Evolutionary conservation across 2,888 invertebrate species (phyloP).

Genomic region (Drosophila recens): DNA sequence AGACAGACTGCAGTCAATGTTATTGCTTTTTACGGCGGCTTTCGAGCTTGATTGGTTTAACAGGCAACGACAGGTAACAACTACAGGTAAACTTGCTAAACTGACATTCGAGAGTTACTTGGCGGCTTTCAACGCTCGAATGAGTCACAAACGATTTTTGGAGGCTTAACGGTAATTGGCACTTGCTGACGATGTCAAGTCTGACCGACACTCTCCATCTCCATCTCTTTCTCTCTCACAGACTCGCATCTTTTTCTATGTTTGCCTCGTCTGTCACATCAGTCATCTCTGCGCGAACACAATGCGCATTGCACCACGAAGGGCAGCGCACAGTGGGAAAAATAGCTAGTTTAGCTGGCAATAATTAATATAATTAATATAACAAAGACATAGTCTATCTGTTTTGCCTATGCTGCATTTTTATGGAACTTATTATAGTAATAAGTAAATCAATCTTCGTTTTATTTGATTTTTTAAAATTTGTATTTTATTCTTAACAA

Average conservation of each 20-base stretch:
- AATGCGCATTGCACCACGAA: constrained; percentile 65
- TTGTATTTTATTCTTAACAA: too few species aligned
- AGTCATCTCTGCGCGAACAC: constrained; percentile 10
- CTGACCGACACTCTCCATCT: constrained; percentile 14
- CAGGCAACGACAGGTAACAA: constrained; percentile 28
- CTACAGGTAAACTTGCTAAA: constrained; percentile 22
- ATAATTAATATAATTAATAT: not conserved
- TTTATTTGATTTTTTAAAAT: too few species aligned
- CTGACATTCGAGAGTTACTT: constrained; percentile 33
- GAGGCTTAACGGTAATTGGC: constrained; percentile 65
- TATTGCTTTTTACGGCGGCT: constrained; percentile 13
- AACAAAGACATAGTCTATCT: too few species aligned
- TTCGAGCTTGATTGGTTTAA: constrained; percentile 28
- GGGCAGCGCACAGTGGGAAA: constrained; percentile 35
- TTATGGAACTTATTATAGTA: too few species aligned
- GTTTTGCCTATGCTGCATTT: too few species aligned
- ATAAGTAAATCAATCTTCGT: too few species aligned
- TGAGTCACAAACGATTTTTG: constrained; percentile 59
- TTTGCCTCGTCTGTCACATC: constrained; percentile 9
- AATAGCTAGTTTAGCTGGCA: not conserved
- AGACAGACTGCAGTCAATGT: constrained; percentile 6
- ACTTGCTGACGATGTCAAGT: constrained; percentile 53
- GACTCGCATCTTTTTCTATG: not conserved
- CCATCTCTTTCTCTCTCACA: not conserved
- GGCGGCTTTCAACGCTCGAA: constrained; percentile 58